Conservation (phyloP, 2,113 vertebrate species). For the Urocolius indicus region DNA sequence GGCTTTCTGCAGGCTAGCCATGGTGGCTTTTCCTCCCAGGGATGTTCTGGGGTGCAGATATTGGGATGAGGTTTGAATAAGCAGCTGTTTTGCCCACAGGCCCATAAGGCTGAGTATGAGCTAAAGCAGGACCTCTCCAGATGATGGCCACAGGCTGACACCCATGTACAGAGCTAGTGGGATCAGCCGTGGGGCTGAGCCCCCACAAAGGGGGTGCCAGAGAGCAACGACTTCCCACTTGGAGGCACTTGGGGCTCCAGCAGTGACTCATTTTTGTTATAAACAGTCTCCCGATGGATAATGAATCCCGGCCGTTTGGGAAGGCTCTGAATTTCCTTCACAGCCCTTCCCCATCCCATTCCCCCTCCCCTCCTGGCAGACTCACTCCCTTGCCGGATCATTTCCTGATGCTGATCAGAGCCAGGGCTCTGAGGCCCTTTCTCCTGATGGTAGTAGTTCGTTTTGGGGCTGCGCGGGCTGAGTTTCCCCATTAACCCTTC, state of each 20-base stretch:
- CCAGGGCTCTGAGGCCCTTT: constrained; percentile 50
- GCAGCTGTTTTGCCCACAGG: background rate
- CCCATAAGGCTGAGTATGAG: background rate
- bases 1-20: background rate
- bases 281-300: background rate
- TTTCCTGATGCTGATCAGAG: constrained; percentile 18
- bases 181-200: background rate
- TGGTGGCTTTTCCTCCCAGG: background rate
- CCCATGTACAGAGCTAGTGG: fast-evolving
- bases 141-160: background rate
- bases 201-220: fast-evolving
- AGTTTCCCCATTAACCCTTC: background rate
- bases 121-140: background rate
- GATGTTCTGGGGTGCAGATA: background rate
- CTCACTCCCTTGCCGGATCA: background rate
- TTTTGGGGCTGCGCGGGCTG: background rate
- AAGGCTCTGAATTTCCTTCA: constrained; percentile 6
- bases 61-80: background rate
- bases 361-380: constrained; percentile 24
- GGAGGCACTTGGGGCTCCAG: fast-evolving
- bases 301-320: background rate
- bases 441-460: background rate
- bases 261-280: background rate
- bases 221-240: background rate
- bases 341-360: fast-evolving